Evolutionary conservation across 2,113 vertebrate genomes (phyloP).

Genomic region (Coptodon bakossiorum): DNA sequence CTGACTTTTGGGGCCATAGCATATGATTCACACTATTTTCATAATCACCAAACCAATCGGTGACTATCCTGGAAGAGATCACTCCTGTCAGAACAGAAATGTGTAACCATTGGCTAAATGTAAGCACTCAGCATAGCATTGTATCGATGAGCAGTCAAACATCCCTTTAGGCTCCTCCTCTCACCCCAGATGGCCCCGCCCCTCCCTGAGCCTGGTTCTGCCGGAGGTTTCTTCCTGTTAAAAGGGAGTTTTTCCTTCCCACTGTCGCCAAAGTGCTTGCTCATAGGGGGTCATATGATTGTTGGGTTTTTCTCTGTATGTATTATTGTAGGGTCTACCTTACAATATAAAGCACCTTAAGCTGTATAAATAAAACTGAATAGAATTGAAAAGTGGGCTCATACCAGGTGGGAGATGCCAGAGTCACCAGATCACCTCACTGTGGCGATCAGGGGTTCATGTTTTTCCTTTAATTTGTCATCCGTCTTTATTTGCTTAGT

Average conservation of each 20-base stretch:
- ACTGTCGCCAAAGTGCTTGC: background rate
- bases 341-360: background rate
- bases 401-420: background rate
- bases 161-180: background rate
- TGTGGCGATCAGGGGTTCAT: background rate
- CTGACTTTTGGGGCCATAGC: background rate
- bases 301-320: background rate
- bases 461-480: background rate
- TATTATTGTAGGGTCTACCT: background rate
- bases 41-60: background rate
- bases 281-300: rapidly evolving
- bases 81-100: background rate
- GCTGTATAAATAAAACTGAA: background rate
- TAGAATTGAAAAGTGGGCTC: background rate
- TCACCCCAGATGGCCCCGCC: rapidly evolving
- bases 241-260: background rate
- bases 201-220: background rate
- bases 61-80: background rate
- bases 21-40: background rate
- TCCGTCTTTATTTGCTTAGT: constrained; percentile 19
- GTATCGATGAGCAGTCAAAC: background rate
- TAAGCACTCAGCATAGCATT: background rate
- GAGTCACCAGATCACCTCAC: background rate
- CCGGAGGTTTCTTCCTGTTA: background rate
- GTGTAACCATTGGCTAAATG: background rate